These are phyloP conservation scores for Lasiommata megera DNA, from an alignment of 2,888 invertebrate genomes.

Conservation along the genomic window DNA sequence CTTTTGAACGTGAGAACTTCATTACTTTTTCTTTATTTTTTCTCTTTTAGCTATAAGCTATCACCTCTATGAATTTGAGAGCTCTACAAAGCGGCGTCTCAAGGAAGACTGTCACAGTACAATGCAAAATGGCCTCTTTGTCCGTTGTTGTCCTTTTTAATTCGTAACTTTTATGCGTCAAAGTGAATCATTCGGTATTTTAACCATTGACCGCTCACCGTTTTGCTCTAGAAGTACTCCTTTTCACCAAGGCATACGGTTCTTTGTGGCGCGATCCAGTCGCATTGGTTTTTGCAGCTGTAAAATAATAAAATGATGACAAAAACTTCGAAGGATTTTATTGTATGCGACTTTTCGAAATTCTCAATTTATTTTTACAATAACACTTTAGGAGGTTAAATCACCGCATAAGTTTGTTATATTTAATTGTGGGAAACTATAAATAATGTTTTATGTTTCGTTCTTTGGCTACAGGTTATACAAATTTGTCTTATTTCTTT, in stretches of 20 bases:
- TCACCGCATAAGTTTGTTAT: background rate
- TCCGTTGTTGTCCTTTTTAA: conserved; percentile 77
- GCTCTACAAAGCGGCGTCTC: conserved; percentile 60
- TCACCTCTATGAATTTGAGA: conserved; percentile 44
- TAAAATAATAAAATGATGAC: conserved; percentile 44
- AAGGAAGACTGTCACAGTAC: conserved; percentile 74
- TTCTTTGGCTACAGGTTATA: too few relatives aligned
- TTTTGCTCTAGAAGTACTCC: background rate
- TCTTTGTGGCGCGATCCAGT: background rate
- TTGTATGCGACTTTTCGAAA: conserved; percentile 16
- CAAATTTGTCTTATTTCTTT: too few relatives aligned
- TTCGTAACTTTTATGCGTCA: conserved; percentile 77
- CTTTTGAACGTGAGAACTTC: too few relatives aligned
- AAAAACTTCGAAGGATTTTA: conserved; percentile 50
- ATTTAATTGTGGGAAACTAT: background rate
- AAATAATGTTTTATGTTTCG: too few relatives aligned
- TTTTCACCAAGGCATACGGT: background rate
- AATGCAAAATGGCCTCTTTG: conserved; percentile 79
- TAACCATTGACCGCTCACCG: background rate
- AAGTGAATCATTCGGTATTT: conserved; percentile 63
- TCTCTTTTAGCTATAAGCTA: background rate
- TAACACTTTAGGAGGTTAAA: background rate
- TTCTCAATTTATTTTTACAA: conserved; percentile 3
- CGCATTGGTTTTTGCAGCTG: conserved; percentile 34
- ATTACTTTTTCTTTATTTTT: too few relatives aligned